phyloP scores from a whole-genome alignment of 2,113 vertebrate genomes.

The Capra hircus region DNA sequence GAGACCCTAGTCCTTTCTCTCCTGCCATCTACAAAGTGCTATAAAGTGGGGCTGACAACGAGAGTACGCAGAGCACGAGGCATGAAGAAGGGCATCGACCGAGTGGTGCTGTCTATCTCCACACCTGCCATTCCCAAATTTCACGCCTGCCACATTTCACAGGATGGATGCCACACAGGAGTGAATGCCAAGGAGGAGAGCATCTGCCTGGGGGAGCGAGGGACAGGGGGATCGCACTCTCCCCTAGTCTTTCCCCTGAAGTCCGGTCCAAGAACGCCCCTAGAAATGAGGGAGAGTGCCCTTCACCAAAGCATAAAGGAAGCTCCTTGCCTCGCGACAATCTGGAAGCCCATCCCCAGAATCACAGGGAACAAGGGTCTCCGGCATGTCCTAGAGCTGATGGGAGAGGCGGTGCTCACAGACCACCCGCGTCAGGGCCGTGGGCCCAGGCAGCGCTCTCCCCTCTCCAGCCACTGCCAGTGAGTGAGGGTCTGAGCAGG shows the following conservation, averaged over 20 bases:
- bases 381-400: accelerated
- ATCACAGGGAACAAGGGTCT: not conserved
- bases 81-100: accelerated
- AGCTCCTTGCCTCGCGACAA: not conserved
- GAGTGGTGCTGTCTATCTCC: not conserved
- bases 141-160: not conserved
- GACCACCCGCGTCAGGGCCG: not conserved
- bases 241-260: not conserved
- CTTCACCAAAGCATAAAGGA: not conserved
- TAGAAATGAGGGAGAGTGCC: not conserved
- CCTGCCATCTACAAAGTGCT: not conserved
- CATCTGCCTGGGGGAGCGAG: not conserved
- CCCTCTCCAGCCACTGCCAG: not conserved
- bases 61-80: not conserved
- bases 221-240: not conserved
- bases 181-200: not conserved
- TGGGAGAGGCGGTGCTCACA: too few species aligned
- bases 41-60: not conserved
- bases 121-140: not conserved
- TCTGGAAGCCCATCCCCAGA: not conserved
- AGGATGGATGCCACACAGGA: not conserved
- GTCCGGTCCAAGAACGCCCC: not conserved
- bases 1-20: not conserved
- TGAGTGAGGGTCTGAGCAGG: accelerated
- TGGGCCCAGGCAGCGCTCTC: too few species aligned